Evolutionary conservation across 53 echinoderm and acorn worm species (phyloP).

Genomic region (Echinarachnius parma): DNA sequence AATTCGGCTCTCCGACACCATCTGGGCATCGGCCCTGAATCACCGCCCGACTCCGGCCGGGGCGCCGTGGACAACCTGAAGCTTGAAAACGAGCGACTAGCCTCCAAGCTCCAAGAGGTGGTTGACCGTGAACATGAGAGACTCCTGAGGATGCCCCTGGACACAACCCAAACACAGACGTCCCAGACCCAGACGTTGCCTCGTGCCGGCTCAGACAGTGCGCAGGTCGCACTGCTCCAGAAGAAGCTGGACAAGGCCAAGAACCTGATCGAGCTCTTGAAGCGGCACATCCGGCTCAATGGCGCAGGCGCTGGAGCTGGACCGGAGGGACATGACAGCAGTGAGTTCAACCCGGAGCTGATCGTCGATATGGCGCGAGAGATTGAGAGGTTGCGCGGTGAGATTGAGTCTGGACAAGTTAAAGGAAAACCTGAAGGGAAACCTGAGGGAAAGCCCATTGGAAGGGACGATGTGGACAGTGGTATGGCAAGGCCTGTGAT

Average conservation of each 20-base stretch:
- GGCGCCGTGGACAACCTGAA: slow-evolving; percentile 61
- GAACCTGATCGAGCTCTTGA: slow-evolving; percentile 84
- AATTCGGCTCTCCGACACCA: slow-evolving; percentile 65
- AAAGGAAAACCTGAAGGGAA: too few relatives aligned
- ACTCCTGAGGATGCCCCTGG: too few relatives aligned
- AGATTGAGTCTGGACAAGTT: slow-evolving; percentile 32
- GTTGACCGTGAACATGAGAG: slow-evolving; percentile 44
- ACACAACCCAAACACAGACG: too few relatives aligned
- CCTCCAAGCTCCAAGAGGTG: slow-evolving; percentile 59
- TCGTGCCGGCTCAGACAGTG: slow-evolving; percentile 14
- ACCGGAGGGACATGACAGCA: slow-evolving; percentile 52
- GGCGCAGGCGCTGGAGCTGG: too few relatives aligned
- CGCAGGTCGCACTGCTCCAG: slow-evolving; percentile 63
- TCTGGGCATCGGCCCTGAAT: slow-evolving; percentile 77
- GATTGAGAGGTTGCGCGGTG: slow-evolving; percentile 68
- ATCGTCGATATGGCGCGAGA: slow-evolving; percentile 95
- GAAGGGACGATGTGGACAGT: slow-evolving; percentile 11
- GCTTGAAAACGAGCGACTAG: slow-evolving; percentile 67
- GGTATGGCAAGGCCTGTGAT: slow-evolving; percentile 1
- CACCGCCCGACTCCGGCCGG: slow-evolving; percentile 68
- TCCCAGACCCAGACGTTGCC: slow-evolving; percentile 7
- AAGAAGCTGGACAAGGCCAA: slow-evolving; percentile 82
- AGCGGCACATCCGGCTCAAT: slow-evolving; percentile 81
- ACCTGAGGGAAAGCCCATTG: too few relatives aligned
- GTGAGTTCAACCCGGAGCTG: slow-evolving; percentile 84